These are phyloP conservation scores for Melanophora roralis DNA, from an alignment of 2,888 invertebrate species.

Conservation along the genomic window DNA sequence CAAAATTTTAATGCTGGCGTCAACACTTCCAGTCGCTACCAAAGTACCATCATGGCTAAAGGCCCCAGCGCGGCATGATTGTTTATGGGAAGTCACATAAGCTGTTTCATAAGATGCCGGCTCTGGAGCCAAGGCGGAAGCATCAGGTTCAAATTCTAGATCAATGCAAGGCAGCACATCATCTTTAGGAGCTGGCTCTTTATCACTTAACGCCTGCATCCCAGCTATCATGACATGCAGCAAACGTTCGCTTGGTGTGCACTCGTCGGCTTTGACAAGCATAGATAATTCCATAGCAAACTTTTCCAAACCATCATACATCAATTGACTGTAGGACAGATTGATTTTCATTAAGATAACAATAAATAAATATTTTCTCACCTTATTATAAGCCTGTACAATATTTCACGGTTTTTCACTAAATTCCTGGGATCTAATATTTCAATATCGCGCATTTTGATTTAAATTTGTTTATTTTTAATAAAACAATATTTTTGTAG, in stretches of 20 bases:
- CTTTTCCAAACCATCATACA: conserved; percentile 98
- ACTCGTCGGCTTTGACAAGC: conserved; percentile 93
- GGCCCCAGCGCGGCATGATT: conserved; percentile 95
- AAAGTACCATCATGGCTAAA: conserved; percentile 97
- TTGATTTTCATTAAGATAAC: too few species aligned
- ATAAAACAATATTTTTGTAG: not conserved
- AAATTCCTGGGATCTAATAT: conserved; percentile 84
- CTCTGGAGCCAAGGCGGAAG: conserved; percentile 94
- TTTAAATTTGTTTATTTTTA: not conserved
- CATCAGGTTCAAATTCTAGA: conserved; percentile 97
- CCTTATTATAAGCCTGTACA: conserved; percentile 96
- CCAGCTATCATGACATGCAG: conserved; percentile 91
- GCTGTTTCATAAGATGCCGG: conserved; percentile 99
- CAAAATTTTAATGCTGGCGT: conserved; percentile 98
- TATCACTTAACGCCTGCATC: conserved; percentile 87
- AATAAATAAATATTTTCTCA: too few species aligned
- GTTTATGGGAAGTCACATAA: conserved; percentile 98
- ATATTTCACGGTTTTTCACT: conserved; percentile 90
- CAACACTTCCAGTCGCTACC: conserved; percentile 98
- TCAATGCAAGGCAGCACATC: conserved; percentile 80
- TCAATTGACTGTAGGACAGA: conserved; percentile 91
- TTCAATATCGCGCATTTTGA: conserved; percentile 75
- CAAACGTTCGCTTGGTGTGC: conserved; percentile 96
- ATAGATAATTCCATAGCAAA: conserved; percentile 91
- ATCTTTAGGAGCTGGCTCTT: conserved; percentile 78